Evolutionary conservation across 2,113 vertebrate species (phyloP), one percentile per base, ranked within the genome.

Genomic region (Xiphophorus couchianus): DNA sequence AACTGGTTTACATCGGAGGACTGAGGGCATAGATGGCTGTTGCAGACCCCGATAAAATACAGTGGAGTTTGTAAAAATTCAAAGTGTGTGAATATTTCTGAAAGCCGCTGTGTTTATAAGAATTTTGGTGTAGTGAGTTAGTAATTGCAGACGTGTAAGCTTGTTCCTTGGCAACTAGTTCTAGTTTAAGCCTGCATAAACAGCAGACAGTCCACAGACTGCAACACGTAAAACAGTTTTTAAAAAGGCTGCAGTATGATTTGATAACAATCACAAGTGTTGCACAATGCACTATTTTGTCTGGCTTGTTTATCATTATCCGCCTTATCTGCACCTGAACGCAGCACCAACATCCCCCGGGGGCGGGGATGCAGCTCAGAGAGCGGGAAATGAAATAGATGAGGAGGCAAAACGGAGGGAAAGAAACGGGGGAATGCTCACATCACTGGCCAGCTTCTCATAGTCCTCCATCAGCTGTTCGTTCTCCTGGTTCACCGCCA

Each of bases 391-490:
- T 60, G 25, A 19, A 22, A 39, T 15, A 39, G 7, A 8, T 2
- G 9, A n/a, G 28, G 33, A 61, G 62, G 33, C 62, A 69, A 64
- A 70, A 42, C 22, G 28, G 30, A 81, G 85, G 78, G 79, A 70
- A 73, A 73, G 67, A n/a, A 58, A 42, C 14, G 84, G 84, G 84
- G 81, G 83, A 66, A 83, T 84, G 96, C 98, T 93, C 96, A 99
- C 98, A 93, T 99, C 97, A 75, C 96, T 99, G 93, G 98, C 98
- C 93, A 99, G 95, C 93, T 97, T 98, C 93, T 99, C 98, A 2
- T 99, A 99, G 93, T 99, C 97, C 91, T 99, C 98, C 98, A 99
- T 99, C 84, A 99, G 96, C 93, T 98, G 97, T 79, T 99, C 98
- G 0, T 99, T 99, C 93, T 99, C 98, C 89, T 99, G 98, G 94